A percentile compares a stretch with the other conserved stretches of the same genome.
Evolutionary conservation across 1,140 invertebrate genomes (phyloP).

Genomic region (Hermetia illucens): DNA sequence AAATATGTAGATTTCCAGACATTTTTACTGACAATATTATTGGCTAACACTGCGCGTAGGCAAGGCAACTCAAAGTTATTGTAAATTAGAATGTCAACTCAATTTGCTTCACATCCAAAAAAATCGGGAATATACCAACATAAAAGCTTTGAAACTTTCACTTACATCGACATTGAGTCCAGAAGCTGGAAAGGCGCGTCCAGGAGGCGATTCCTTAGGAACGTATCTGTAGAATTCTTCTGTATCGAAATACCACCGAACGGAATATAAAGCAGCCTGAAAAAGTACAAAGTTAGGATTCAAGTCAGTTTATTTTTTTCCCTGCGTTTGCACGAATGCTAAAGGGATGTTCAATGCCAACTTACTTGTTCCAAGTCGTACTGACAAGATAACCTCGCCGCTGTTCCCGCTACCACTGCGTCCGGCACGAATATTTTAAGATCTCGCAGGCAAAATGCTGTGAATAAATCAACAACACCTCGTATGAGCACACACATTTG

Average conservation of each 20-base stretch:
- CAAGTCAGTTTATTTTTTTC: background rate
- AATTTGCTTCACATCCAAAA: no score
- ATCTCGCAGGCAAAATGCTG: conserved; percentile 42
- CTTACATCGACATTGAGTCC: conserved; percentile 64
- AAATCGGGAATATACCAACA: conserved; percentile 2
- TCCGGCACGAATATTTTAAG: conserved; percentile 58
- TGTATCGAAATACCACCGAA: conserved; percentile 68
- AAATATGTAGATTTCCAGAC: no score
- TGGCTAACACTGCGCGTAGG: no score
- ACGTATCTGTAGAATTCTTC: conserved; percentile 66
- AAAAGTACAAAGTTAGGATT: conserved; percentile 4
- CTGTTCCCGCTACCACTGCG: conserved; percentile 54
- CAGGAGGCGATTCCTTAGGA: conserved; percentile 50
- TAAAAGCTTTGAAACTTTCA: conserved; percentile 20
- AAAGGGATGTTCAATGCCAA: conserved; percentile 7
- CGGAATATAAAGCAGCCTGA: conserved; percentile 56
- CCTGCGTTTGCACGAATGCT: background rate
- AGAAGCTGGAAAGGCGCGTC: conserved; percentile 50
- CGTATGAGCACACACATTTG: background rate
- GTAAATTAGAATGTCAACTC: no score
- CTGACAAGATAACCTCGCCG: conserved; percentile 56
- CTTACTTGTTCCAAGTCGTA: conserved; percentile 58
- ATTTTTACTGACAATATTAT: no score
- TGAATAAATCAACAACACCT: background rate
- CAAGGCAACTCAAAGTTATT: no score